Conservation (phyloP, 2,797 vertebrate genomes). For the Basileuterus tristriatus region DNA sequence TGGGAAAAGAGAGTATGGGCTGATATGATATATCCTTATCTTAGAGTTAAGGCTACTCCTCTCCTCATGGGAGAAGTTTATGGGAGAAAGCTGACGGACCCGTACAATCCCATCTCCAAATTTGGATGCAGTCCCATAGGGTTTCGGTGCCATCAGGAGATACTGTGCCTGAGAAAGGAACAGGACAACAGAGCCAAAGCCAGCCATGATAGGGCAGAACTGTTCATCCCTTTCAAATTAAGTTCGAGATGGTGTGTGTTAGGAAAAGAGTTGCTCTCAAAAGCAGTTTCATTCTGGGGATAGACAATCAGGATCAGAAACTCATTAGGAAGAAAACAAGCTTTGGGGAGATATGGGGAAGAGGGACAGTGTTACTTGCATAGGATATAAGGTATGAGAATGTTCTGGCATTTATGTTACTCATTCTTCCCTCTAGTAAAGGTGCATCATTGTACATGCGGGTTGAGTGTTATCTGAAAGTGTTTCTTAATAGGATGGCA, state of each 20-base stretch:
- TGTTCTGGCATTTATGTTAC: neutral
- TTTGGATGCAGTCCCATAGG: neutral
- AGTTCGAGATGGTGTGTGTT: neutral
- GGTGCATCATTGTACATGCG: neutral
- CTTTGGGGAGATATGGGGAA: neutral
- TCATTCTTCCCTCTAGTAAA: neutral
- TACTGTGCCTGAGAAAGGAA: neutral
- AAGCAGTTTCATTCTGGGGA: neutral
- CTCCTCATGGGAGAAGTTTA: neutral
- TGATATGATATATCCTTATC: neutral
- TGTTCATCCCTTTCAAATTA: neutral
- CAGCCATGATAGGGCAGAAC: neutral
- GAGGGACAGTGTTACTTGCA: neutral
- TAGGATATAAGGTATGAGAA: neutral
- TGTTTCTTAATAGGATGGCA: neutral
- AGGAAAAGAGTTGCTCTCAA: neutral
- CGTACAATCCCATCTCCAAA: neutral
- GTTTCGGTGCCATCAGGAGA: neutral
- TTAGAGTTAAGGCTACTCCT: neutral
- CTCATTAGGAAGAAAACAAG: neutral
- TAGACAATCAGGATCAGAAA: neutral
- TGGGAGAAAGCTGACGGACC: neutral
- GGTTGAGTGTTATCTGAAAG: neutral
- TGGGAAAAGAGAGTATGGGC: neutral
- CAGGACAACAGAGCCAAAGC: neutral